These are phyloP conservation scores for Salvelinus sp. DNA, from an alignment of 2,113 vertebrate species.

Conservation along the genomic window DNA sequence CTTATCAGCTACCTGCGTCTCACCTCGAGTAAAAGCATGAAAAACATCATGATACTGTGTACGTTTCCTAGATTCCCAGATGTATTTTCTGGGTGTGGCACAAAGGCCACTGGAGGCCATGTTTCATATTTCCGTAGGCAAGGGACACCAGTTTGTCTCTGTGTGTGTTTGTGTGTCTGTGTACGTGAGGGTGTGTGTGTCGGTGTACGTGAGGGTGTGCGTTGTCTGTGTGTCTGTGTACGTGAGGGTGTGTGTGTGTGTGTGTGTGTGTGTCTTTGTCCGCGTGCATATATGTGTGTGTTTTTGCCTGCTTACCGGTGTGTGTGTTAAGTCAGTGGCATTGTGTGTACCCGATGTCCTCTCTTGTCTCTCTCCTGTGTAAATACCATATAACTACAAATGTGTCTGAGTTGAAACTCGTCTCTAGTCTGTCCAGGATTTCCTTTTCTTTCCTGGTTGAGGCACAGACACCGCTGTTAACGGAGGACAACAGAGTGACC, in stretches of 20 bases:
- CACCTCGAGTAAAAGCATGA: neutral
- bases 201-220: neutral
- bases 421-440: no score
- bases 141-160: conserved; percentile 1
- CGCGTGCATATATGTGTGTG: conserved; percentile 1
- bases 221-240: neutral
- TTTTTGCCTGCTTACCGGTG: conserved; percentile 10
- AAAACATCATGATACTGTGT: neutral
- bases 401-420: no score
- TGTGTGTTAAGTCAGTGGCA: neutral
- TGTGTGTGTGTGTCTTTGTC: conserved; percentile 24
- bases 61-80: neutral
- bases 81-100: no score
- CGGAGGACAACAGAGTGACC: neutral
- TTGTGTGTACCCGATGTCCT: no score
- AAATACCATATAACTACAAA: no score
- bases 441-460: no score
- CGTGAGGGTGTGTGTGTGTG: conserved; percentile 11
- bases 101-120: no score
- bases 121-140: neutral
- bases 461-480: neutral
- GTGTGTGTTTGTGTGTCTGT: neutral
- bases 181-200: neutral
- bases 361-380: no score
- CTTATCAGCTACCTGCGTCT: neutral